Percentiles rank a stretch among this genome's conserved stretches.
Conservation (phyloP, 2,113 vertebrate species). For the Saccopteryx leptura region DNA sequence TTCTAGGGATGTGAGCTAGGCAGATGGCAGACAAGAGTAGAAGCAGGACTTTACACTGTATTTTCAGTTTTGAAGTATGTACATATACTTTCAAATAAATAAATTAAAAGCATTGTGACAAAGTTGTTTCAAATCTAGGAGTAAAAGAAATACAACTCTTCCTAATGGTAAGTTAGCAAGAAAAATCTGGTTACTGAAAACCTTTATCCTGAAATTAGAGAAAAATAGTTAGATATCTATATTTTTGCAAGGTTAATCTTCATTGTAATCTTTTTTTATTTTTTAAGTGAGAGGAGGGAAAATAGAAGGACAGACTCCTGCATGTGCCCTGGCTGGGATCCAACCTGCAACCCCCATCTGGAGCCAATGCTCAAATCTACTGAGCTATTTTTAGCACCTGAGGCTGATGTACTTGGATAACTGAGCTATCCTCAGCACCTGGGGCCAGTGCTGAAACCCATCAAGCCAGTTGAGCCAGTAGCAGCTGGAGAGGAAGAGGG, state of each 20-base stretch:
- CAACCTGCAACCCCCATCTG: no score
- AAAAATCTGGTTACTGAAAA: not conserved
- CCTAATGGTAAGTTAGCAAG: not conserved
- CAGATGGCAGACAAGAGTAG: not conserved
- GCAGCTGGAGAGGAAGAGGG: no score
- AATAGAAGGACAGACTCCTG: no score
- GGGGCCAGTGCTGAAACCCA: no score
- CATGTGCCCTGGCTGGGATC: no score
- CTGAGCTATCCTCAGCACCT: no score
- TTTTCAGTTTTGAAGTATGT: not conserved
- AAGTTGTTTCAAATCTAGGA: conserved; percentile 17
- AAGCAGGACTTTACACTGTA: not conserved
- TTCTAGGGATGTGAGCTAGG: not conserved
- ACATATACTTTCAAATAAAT: not conserved
- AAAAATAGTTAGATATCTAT: not conserved
- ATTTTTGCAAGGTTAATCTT: conserved; percentile 13
- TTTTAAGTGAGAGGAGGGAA: no score
- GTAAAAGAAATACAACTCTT: conserved; percentile 7
- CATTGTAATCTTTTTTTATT: not conserved
- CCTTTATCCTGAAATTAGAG: not conserved
- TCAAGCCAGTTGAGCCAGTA: no score
- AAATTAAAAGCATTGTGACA: conserved; percentile 8
- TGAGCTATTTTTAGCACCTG: no score
- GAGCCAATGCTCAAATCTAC: no score
- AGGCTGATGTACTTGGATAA: no score